Conservation (phyloP, 2,888 invertebrate species). For the Pelosia muscerda region DNA sequence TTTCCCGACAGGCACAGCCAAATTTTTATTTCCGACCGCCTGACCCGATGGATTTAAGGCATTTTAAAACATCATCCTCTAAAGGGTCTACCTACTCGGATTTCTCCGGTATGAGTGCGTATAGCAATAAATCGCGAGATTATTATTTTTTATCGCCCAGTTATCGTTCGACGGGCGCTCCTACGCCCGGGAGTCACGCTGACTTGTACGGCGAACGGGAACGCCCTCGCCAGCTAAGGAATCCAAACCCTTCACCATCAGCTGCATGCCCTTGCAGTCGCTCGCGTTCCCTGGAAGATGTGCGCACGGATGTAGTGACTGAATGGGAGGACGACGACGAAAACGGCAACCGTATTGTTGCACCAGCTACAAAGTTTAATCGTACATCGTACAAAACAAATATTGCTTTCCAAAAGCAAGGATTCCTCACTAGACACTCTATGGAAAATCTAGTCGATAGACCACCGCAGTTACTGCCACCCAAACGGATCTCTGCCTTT, state of each 20-base stretch:
- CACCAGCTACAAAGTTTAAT: constrained; percentile 82
- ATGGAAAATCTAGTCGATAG: constrained; percentile 90
- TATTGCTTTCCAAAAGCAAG: constrained; percentile 76
- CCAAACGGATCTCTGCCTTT: constrained; percentile 84
- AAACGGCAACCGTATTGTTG: constrained; percentile 87
- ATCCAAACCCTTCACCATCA: constrained; percentile 67
- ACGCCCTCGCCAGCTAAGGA: constrained; percentile 79
- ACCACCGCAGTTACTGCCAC: constrained; percentile 81
- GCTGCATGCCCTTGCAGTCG: constrained; percentile 88
- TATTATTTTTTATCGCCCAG: constrained; percentile 90
- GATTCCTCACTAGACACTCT: constrained; percentile 88
- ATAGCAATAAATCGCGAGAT: constrained; percentile 80
- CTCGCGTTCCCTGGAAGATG: constrained; percentile 91
- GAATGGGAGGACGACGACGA: constrained; percentile 89
- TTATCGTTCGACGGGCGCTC: constrained; percentile 90
- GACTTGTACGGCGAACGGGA: constrained; percentile 74
- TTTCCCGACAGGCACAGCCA: constrained; percentile 85
- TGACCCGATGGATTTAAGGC: constrained; percentile 81
- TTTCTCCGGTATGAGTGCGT: constrained; percentile 83
- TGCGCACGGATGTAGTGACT: constrained; percentile 89
- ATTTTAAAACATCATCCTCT: constrained; percentile 80
- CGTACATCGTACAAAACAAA: constrained; percentile 73
- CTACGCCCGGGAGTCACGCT: constrained; percentile 71
- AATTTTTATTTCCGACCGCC: constrained; percentile 84
- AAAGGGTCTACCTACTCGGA: constrained; percentile 82